Evolutionary conservation across 1,140 invertebrate species (phyloP), one percentile per base, ranked within the genome.

Genomic region (Lucilia cuprina): DNA sequence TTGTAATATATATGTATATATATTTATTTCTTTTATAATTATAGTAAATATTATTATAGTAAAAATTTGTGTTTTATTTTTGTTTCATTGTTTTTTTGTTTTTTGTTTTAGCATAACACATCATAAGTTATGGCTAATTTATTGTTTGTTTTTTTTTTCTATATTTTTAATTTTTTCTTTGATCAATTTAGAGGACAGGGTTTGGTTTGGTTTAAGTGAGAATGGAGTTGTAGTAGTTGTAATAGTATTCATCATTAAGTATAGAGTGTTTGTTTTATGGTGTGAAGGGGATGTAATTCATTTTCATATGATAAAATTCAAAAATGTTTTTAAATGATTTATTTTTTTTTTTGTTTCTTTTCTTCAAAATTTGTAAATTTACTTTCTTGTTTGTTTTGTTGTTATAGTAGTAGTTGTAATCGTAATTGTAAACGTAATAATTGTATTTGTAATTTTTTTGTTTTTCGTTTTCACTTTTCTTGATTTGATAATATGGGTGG

Each of bases 401-500:
- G 65, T 21, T 70, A 21, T 83, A 70, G 82, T 83, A 47, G 82
- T 83, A 83, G 82, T 83, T 65, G 65, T 83, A 41, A 83, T 83
- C 41, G 82, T 65, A 83, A 70, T 65, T 83, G 82, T 65, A 70
- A 83, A 70, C 65, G 30, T 83, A 74, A 83, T 83, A 83, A 74
- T 83, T 83, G 65, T 49, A 80, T 80, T 80, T 80, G 19, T 80
- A 80, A 50, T 10, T 80, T 55, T 82, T 35, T 50, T 47, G 80
- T 83, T 83, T 83, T 83, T 77, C 17, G 41, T 80, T 80, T 86
- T 86, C 84, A 90, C 88, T 91, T 91, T 90, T 91, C 89, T 91
- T 89, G 89, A 89, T 91, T 91, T 90, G 88, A 91, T 89, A 90
- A 88, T 88, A 91, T 90, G 88, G 89, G 88, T 89, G 89, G 88